These are phyloP conservation scores for Arge pagana DNA, from an alignment of 2,888 invertebrate genomes.

Conservation along the genomic window DNA sequence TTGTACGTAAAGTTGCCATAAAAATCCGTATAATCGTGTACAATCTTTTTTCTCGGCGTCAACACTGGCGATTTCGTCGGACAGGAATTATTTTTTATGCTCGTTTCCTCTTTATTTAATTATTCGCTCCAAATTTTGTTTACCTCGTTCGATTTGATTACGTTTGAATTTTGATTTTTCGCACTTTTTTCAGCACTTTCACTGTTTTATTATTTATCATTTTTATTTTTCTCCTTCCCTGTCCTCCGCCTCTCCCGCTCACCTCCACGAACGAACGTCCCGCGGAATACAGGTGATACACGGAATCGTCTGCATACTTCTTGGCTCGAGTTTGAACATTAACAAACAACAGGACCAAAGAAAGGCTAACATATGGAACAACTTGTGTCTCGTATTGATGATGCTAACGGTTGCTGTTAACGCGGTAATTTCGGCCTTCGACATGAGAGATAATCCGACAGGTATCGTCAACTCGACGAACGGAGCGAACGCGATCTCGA, in stretches of 20 bases:
- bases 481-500: no score
- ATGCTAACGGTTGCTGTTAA: conserved; percentile 66
- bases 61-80: no score
- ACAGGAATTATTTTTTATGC: no score
- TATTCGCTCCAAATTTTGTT: no score
- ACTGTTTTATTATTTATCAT: conserved; percentile 25
- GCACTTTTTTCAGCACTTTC: no score
- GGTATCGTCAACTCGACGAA: background rate
- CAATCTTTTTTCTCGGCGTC: no score
- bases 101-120: no score
- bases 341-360: conserved; percentile 65
- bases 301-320: conserved; percentile 65
- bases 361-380: conserved; percentile 67
- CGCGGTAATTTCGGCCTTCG: conserved; percentile 67
- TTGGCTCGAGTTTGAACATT: conserved; percentile 66
- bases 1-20: no score
- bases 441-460: conserved; percentile 48
- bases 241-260: conserved; percentile 22
- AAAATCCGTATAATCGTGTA: no score
- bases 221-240: conserved; percentile 25
- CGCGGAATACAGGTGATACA: conserved; percentile 63
- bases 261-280: no score
- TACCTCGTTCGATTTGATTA: no score
- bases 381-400: conserved; percentile 65
- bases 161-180: no score